Percentiles rank a stretch among this genome's conserved stretches.
phyloP scores from a whole-genome alignment of 2,113 vertebrate species.

The Panurus biarmicus region DNA sequence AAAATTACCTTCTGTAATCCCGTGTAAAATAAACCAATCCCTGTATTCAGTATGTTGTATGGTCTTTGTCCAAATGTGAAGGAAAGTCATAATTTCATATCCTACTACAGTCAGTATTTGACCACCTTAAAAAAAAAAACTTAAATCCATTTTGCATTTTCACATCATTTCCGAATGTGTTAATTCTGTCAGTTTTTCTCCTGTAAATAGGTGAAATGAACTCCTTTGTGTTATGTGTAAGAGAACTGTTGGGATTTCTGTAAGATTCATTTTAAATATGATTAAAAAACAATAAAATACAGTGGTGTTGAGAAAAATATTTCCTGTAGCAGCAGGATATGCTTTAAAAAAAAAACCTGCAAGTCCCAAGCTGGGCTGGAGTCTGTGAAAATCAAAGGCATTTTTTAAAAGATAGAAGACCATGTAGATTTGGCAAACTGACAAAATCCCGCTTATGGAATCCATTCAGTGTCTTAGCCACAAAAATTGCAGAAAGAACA shows the following conservation, averaged over 20 bases:
- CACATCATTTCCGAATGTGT: not conserved
- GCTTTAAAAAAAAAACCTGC: not conserved
- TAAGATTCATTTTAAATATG: conserved; percentile 15
- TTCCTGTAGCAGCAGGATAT: conserved; percentile 62
- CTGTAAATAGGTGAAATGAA: not conserved
- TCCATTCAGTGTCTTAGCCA: conserved; percentile 55
- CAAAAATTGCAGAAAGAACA: conserved; percentile 31
- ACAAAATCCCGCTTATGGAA: conserved; percentile 61
- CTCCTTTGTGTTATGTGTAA: not conserved
- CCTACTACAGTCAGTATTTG: not conserved
- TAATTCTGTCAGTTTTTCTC: conserved; percentile 25
- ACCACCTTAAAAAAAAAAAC: not conserved
- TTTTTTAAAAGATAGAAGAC: conserved; percentile 63
- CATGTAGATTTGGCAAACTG: conserved; percentile 52
- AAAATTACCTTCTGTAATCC: not conserved
- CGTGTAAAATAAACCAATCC: not conserved
- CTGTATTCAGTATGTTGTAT: not conserved
- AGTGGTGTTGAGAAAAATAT: conserved; percentile 41
- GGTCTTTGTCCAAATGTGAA: not conserved
- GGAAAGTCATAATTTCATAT: not conserved
- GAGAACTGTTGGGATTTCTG: not conserved
- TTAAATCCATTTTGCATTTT: conserved; percentile 9
- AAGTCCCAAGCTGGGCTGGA: conserved; percentile 39
- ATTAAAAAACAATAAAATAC: conserved; percentile 24
- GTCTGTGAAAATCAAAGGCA: conserved; percentile 55